Conservation (phyloP, 2,113 vertebrate species). For the Urocolius indicus region DNA sequence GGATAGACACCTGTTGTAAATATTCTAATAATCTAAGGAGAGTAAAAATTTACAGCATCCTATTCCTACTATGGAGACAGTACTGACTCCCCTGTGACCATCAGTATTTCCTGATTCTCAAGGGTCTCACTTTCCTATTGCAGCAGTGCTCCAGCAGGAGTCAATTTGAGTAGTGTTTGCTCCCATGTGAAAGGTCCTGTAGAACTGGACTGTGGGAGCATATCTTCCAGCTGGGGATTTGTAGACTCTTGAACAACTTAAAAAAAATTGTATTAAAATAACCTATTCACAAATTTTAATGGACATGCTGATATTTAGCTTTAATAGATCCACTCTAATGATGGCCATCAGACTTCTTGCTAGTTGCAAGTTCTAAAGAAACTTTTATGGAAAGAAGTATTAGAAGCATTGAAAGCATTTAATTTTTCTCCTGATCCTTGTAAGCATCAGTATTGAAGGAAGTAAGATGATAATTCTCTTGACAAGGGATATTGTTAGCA, state of each 20-base stretch:
- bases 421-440: not conserved
- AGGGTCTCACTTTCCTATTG: not conserved
- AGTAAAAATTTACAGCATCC: not conserved
- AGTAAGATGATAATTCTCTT: not conserved
- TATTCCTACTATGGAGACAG: not conserved
- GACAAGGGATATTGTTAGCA: conserved; percentile 29
- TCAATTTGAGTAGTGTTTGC: not conserved
- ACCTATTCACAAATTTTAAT: not conserved
- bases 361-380: not conserved
- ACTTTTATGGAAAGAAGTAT: not conserved
- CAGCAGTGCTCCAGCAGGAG: not conserved
- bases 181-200: not conserved
- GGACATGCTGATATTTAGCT: not conserved
- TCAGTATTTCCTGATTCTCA: not conserved
- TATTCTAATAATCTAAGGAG: not conserved
- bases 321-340: not conserved
- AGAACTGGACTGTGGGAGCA: not conserved
- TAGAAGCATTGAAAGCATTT: not conserved
- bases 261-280: not conserved
- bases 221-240: not conserved
- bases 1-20: not conserved
- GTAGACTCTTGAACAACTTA: not conserved
- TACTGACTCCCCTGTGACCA: not conserved
- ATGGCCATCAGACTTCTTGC: not conserved
- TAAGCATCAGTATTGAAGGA: not conserved